Conservation (phyloP, 1,140 invertebrate species). For the Thereuonema tuberculata region DNA sequence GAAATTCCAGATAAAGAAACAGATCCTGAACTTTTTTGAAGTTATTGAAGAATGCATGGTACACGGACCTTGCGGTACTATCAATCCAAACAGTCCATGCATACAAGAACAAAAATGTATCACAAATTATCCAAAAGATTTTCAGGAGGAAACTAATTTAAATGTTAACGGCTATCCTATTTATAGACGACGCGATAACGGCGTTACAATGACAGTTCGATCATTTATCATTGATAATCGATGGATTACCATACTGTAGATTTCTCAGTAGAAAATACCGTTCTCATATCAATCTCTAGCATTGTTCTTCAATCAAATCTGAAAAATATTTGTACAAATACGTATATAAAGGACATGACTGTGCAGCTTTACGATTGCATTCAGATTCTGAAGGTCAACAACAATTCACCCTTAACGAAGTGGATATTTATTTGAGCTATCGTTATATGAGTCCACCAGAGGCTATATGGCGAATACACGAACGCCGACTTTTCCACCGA, state of each 20-base stretch:
- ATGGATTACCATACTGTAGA: not conserved
- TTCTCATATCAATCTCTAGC: not conserved
- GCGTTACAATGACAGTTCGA: not conserved
- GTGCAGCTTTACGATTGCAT: not conserved
- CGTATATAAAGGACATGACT: not conserved
- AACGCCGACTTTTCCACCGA: not conserved
- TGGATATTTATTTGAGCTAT: not conserved
- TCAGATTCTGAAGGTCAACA: not conserved
- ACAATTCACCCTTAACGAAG: not conserved
- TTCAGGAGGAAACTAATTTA: not conserved
- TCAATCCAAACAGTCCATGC: too few species aligned
- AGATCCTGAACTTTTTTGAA: too few species aligned
- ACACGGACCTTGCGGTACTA: too few species aligned
- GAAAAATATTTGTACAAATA: not conserved
- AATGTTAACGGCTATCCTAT: not conserved
- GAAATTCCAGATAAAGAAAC: too few species aligned
- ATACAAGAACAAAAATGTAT: too few species aligned
- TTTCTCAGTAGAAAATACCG: not conserved
- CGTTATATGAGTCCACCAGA: conserved; percentile 1
- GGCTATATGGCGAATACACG: not conserved
- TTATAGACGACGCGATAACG: not conserved
- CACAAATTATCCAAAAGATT: conserved; percentile 11
- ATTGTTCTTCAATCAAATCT: not conserved
- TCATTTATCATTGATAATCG: conserved; percentile 1
- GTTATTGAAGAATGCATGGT: too few species aligned